These are phyloP conservation scores for Temnothorax longispinosus DNA, from an alignment of 1,140 invertebrate genomes.

Conservation along the genomic window DNA sequence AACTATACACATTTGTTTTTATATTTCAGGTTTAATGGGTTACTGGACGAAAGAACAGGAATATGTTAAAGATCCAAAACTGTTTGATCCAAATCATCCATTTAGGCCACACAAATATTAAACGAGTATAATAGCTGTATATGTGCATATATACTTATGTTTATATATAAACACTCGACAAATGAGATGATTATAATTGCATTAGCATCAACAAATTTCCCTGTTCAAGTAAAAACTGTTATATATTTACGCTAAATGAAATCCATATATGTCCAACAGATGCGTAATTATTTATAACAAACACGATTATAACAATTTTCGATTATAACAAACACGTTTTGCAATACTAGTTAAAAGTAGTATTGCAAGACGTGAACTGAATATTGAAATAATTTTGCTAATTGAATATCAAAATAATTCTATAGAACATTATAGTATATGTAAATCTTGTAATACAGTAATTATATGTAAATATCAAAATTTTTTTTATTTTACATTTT, in stretches of 20 bases:
- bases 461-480: too few relatives aligned
- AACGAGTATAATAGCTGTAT: neutral
- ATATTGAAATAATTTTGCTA: too few relatives aligned
- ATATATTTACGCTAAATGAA: neutral
- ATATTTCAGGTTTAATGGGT: slow-evolving; percentile 37
- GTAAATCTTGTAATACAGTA: too few relatives aligned
- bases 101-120: slow-evolving; percentile 40
- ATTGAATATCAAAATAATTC: too few relatives aligned
- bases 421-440: too few relatives aligned
- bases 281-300: too few relatives aligned
- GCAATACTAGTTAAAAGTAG: too few relatives aligned
- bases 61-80: slow-evolving; percentile 27
- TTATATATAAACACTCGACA: neutral
- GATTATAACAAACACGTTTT: too few relatives aligned
- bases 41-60: slow-evolving; percentile 32
- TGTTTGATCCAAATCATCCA: slow-evolving; percentile 50
- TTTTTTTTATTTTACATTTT: too few relatives aligned
- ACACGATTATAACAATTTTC: too few relatives aligned
- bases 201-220: neutral
- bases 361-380: too few relatives aligned
- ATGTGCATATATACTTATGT: neutral
- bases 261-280: neutral
- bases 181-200: neutral
- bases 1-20: neutral
- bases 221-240: neutral